Conservation (phyloP, 2,797 vertebrate genomes). For the Pseudochromis fuscus region DNA sequence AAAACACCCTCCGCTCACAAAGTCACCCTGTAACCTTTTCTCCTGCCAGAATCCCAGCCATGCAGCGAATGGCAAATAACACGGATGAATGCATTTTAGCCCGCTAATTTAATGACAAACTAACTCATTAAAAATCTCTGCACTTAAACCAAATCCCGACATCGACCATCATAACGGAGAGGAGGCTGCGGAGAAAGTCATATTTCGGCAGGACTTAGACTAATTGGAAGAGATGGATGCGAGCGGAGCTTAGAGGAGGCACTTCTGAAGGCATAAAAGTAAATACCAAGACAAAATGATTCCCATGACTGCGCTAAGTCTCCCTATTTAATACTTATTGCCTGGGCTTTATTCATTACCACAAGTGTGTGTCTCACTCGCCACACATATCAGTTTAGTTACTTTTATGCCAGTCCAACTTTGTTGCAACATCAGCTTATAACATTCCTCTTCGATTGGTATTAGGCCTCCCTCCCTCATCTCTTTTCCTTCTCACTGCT, state of each 20-base stretch:
- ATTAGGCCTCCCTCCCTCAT: slow-evolving; percentile 11
- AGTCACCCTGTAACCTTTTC: slow-evolving; percentile 6
- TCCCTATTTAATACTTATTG: slow-evolving; percentile 59
- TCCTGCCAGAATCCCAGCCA: slow-evolving; percentile 21
- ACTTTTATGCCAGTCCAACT: slow-evolving; percentile 52
- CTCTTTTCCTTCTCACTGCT: slow-evolving; percentile 18
- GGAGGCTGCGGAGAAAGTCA: slow-evolving; percentile 37
- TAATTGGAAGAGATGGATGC: slow-evolving; percentile 71
- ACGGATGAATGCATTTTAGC: slow-evolving; percentile 33
- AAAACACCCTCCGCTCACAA: slow-evolving; percentile 3
- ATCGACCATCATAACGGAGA: slow-evolving; percentile 30
- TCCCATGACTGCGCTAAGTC: slow-evolving; percentile 75
- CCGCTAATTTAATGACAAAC: slow-evolving; percentile 50
- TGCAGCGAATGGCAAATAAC: slow-evolving; percentile 46
- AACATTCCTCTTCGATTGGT: slow-evolving; percentile 22
- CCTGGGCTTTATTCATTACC: slow-evolving; percentile 55
- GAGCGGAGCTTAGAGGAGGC: slow-evolving; percentile 56
- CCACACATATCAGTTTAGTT: slow-evolving; percentile 25
- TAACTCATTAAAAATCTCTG: slow-evolving; percentile 46
- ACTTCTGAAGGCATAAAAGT: slow-evolving; percentile 53
- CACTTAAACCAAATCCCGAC: slow-evolving; percentile 37
- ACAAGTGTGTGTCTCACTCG: slow-evolving; percentile 31
- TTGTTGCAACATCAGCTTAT: slow-evolving; percentile 56
- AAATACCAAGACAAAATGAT: slow-evolving; percentile 71
- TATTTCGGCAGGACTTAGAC: slow-evolving; percentile 57